These are phyloP conservation scores for Zaprionus ghesquierei DNA, from an alignment of 1,140 invertebrate species.

Conservation along the genomic window DNA sequence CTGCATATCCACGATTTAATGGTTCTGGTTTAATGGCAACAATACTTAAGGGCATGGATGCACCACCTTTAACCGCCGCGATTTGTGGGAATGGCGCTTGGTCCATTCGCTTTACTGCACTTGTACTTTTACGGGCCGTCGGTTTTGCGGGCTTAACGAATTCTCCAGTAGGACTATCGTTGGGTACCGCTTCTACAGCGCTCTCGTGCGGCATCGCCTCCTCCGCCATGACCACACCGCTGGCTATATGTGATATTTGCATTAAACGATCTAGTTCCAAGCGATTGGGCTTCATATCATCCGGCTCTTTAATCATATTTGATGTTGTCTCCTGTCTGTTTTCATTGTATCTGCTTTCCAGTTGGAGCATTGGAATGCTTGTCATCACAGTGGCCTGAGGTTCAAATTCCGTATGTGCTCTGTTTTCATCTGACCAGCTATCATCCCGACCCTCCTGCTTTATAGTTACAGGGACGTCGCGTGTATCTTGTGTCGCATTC, in stretches of 20 bases:
- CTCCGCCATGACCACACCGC: conserved; percentile 67
- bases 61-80: conserved; percentile 55
- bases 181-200: conserved; percentile 42
- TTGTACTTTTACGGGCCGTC: conserved; percentile 65
- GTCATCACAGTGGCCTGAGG: conserved; percentile 67
- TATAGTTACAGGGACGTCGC: conserved; percentile 20
- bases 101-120: background rate
- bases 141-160: conserved; percentile 23
- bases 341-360: conserved; percentile 45
- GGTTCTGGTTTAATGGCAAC: conserved; percentile 71
- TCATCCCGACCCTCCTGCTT: conserved; percentile 65
- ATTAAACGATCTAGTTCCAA: conserved; percentile 69
- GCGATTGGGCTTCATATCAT: conserved; percentile 73
- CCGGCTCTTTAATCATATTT: conserved; percentile 7
- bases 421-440: background rate
- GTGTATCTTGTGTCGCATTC: background rate
- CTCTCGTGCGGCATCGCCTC: conserved; percentile 45
- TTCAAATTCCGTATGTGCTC: conserved; percentile 2
- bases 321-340: background rate
- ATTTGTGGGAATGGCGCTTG: conserved; percentile 48
- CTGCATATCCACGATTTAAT: conserved; percentile 52
- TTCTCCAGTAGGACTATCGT: background rate
- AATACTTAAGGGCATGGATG: conserved; percentile 33
- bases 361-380: conserved; percentile 68
- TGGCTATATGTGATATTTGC: conserved; percentile 66